Evolutionary conservation across 2,888 invertebrate genomes (phyloP), one percentile per base, ranked within the genome.

Genomic region (Limenitis camilla): DNA sequence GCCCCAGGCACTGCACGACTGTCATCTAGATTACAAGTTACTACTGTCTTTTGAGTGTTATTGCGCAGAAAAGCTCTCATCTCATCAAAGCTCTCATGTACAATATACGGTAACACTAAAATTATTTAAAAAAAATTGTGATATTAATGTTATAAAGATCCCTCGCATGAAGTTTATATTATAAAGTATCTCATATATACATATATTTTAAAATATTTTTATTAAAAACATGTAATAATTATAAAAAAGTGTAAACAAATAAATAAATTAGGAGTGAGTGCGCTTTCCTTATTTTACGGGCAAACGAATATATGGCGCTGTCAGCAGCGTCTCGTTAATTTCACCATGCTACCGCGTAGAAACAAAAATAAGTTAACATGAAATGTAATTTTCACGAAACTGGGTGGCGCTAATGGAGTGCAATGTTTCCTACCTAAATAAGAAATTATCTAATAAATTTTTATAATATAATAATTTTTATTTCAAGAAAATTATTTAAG

Each of bases 361-460:
- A 56, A 61, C 51, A 60, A 59, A 60, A 62, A 59, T 54, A 58
- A 59, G 60, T 59, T 56, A 59, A 62, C 56, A 53, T 57, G 52
- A 59, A 59, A 57, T 55, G 58, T 63, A 58, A 61, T 61, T 61
- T 61, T 59, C 56, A 60, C 58, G 56, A 55, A 60, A 61, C 55
- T 49, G 54, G 42, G 56, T 52, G 53, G 53, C 49, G 55, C 52
- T 62, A 61, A 58, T 60, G 55, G 55, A 47, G 44, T 60, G 39
- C 56, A 52, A 45, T 53, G 44, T 48, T 49, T 49, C 32, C 38
- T 48, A 39, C 30, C 41, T 43, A 46, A 46, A 35, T 27, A 48
- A 33, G 27, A 35, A 33, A 40, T 19, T 41, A 38, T 41, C 31
- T 41, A 40, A 52, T 28, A 38, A 10, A 7, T 27, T 38, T 36